These are phyloP conservation scores for Meda fulgida DNA, from an alignment of 2,797 vertebrate genomes.

Conservation along the genomic window DNA sequence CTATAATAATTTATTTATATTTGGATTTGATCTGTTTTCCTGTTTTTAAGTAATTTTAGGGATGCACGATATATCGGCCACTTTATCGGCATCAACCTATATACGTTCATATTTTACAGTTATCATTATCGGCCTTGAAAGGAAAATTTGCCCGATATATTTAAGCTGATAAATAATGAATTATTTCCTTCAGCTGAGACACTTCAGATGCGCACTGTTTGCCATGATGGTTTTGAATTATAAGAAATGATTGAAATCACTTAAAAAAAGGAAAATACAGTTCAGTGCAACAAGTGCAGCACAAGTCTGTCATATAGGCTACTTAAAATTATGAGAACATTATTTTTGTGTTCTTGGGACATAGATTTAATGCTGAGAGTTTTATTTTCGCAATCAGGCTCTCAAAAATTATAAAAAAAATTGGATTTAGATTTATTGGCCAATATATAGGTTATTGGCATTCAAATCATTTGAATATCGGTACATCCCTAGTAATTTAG, in stretches of 20 bases:
- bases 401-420: too few species aligned
- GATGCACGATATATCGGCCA: background rate
- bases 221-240: background rate
- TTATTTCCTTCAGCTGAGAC: background rate
- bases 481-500: background rate
- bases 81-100: background rate
- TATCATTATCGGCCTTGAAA: background rate
- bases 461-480: background rate
- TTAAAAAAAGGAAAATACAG: background rate
- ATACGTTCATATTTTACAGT: too few species aligned
- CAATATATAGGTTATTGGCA: background rate
- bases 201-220: background rate
- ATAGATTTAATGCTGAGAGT: background rate
- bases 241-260: background rate
- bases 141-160: background rate
- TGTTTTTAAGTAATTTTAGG: background rate
- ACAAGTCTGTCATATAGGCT: background rate
- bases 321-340: too few species aligned
- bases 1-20: background rate
- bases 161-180: background rate
- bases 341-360: background rate
- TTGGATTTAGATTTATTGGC: too few species aligned
- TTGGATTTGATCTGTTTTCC: background rate
- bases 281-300: background rate
- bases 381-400: too few species aligned